phyloP scores from a whole-genome alignment of 2,113 vertebrate species.

The Fulica atra region DNA sequence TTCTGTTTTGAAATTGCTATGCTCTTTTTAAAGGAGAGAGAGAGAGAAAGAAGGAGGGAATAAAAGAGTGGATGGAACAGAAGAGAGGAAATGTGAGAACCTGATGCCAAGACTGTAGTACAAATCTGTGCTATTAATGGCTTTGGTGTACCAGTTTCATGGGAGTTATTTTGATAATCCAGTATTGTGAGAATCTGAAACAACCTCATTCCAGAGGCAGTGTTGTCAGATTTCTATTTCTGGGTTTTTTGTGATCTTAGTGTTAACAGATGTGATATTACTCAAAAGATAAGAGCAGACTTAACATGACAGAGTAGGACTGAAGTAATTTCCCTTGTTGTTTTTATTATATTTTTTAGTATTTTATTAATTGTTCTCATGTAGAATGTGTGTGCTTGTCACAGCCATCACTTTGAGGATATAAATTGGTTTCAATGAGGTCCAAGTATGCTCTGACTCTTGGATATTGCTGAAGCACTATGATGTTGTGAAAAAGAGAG shows the following conservation, averaged over 20 bases:
- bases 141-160: slow-evolving; percentile 64
- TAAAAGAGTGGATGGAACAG: neutral
- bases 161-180: slow-evolving; percentile 59
- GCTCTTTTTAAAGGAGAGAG: neutral
- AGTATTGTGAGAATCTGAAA: slow-evolving; percentile 62
- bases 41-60: neutral
- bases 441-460: neutral
- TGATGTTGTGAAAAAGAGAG: neutral
- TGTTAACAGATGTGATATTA: slow-evolving; percentile 31
- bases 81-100: slow-evolving; percentile 16
- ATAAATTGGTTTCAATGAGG: neutral
- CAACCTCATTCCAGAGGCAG: slow-evolving; percentile 53
- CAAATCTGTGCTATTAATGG: slow-evolving; percentile 60
- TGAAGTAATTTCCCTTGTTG: neutral
- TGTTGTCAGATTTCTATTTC: slow-evolving; percentile 59
- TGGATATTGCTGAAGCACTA: neutral
- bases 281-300: neutral
- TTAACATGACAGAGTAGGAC: neutral
- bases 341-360: neutral
- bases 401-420: neutral
- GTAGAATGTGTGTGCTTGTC: neutral
- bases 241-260: neutral
- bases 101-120: slow-evolving; percentile 23
- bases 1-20: neutral
- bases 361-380: neutral